Evolutionary conservation across 1,140 invertebrate genomes (phyloP), one percentile per base, ranked within the genome.

Genomic region (Drosophila bocqueti): DNA sequence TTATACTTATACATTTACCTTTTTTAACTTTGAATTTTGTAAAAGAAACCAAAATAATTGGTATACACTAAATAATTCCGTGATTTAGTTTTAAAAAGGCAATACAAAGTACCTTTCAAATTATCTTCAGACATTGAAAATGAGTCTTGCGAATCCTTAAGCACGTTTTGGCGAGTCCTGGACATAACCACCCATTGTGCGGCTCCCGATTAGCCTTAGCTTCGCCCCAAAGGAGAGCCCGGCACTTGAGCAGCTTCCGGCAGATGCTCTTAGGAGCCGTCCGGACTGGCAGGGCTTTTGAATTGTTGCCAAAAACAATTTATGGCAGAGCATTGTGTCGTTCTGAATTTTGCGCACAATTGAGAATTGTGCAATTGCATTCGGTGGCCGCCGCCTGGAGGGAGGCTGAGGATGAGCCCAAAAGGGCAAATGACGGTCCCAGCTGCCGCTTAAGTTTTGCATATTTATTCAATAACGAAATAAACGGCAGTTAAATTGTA

Each of bases 381-480:
- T 83, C 69, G 64, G 38, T 38, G 24, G n/a, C 34, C 49, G 16
- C 1, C 9, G 10, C 18, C 18, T 11, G 18, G 3, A 29, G 49
- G 26, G 16, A 36, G 40, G 1, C 15, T 47, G 26, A 24, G 24
- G 21, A 46, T 9, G 62, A 60, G 62, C 52, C 49, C 49, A 73
- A 60, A 45, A 63, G 36, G 72, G 60, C 66, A 75, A 77, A 65
- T 52, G 45, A 52, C 45, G 49, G 52, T 77, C 66, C 62, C 83
- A 79, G 76, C 74, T 74, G 74, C 49, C 45, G 47, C 60, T 63
- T 55, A 62, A 79, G 71, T 80, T 79, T 67, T 75, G 83, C 81
- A 81, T 89, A 89, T 87, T 89, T 87, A 87, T 89, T 84, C 84
- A 83, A 87, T 83, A 87, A 74, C 62, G 76, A 81, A 89, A 74